Conservation (phyloP, 2,888 invertebrate genomes). For the Vandiemenella viatica region DNA sequence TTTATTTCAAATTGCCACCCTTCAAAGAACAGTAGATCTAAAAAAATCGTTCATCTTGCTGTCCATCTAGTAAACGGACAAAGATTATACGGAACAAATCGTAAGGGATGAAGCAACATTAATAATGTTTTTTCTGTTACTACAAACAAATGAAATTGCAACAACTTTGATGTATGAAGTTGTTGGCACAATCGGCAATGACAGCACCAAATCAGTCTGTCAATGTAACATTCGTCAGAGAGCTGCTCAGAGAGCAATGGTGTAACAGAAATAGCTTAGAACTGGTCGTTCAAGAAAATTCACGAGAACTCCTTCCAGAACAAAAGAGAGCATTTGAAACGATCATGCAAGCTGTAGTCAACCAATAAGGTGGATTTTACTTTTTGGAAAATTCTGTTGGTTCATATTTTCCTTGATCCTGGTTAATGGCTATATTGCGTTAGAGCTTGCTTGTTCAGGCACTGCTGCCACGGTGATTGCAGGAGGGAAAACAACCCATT, state of each 20-base stretch:
- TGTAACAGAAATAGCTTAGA: background rate
- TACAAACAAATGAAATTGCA: too few species aligned
- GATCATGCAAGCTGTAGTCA: background rate
- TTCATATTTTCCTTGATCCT: too few species aligned
- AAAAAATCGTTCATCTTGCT: too few species aligned
- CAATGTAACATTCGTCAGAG: background rate
- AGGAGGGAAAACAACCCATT: slow-evolving; percentile 10
- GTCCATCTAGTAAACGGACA: too few species aligned
- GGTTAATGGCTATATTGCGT: background rate
- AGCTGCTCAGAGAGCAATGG: background rate
- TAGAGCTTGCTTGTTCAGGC: slow-evolving; percentile 1
- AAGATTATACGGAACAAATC: too few species aligned
- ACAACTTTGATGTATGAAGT: too few species aligned
- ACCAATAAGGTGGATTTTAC: too few species aligned
- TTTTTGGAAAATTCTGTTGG: too few species aligned
- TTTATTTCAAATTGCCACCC: too few species aligned
- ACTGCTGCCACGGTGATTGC: slow-evolving; percentile 8
- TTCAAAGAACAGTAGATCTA: too few species aligned
- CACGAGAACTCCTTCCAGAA: background rate
- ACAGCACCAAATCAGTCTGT: background rate
- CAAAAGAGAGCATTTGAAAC: background rate
- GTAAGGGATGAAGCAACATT: too few species aligned
- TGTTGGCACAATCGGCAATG: background rate
- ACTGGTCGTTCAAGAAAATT: background rate
- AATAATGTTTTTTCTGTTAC: too few species aligned